Base-by-base conservation (phyloP, 2,797 vertebrate genomes). In the Gadopsis bispinosus region DNA sequence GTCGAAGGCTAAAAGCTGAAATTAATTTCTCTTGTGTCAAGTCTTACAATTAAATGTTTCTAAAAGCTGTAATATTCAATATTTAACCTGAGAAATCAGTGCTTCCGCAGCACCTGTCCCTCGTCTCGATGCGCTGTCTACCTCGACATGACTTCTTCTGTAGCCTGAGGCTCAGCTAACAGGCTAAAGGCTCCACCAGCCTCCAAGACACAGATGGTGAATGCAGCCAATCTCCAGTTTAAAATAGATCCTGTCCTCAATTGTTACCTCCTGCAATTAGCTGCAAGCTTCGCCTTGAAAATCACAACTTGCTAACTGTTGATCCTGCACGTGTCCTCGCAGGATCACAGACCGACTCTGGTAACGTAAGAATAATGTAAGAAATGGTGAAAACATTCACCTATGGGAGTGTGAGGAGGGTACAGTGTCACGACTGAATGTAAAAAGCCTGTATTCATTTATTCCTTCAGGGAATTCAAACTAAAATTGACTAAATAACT, bases 131-230 rank as follows among this genome's bases (percentile, higher is more conserved):
- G 47, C 48, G 73, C 55, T 7, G 4, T 55, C 67, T 50, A 14
- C 31, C 65, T 64, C 64, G 51, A 77, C 69, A 59, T 16, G 3
- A 47, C 58, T 71, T 67, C 45, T 17, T 60, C 12, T 69, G 39
- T 19, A 20, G 59, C 75, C 60, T 16, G 31, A 64, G 59, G 54
- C 54, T 64, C 26, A n/a, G 16, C 20, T 14, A 19, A 9, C 37
- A 5, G 5, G 37, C 63, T 51, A 62, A 63, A 56, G 26, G 26
- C 65, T 64, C 48, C 37, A n/a, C 35, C 2, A 19, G 37, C 17
- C 31, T 45, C 35, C 7, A 48, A 43, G 43, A 68, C 16, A 31
- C 17, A 73, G 61, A 54, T 33, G 59, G 35, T 37, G 65, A 63
- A 73, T 4, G 12, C 35, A 51, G 50, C 4, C 5, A 26, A 12